Evolutionary conservation across 2,113 vertebrate species (phyloP), one percentile per base, ranked within the genome.

Genomic region (Triplophysa siluroides): DNA sequence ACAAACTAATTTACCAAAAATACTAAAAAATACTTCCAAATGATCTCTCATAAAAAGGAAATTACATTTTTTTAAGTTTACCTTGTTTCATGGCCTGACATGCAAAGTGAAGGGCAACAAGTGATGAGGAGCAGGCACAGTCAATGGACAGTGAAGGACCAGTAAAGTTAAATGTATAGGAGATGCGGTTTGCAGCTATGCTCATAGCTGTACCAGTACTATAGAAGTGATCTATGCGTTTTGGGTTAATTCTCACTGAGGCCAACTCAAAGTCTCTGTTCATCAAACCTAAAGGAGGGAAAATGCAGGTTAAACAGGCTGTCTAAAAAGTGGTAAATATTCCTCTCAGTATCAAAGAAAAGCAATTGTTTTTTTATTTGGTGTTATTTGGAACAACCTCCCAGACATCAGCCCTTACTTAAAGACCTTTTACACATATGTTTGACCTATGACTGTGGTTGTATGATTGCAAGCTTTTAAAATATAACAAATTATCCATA

Each of bases 161-260:
- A 43, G 94, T 96, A 85, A 97, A 91, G 86, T 96, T 93, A 85
- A 96, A 97, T 14, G 88, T 83, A 80, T 93, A 96, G 10, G 95
- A 96, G 68, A 96, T 88, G 76, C 95, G 90, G 86, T 97, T 96
- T 21, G 95, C 94, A 66, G 93, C 93, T 63, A 95, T 94, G 58
- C 94, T 95, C 90, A 92, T 91, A 64, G 94, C 88, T 21, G 89
- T 67, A 0, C 96, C 94, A 0, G 94, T 93, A 4, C 91, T 91
- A 2, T 86, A 90, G 63, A 93, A 94, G 83, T 96, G 94, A 85
- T 90, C 94, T 69, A 92, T 92, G 74, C 88, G 80, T 45, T 21
- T 88, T 18, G 88, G 82, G 63, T 79, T 82, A 78, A 78, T 82
- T 1, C 64, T 54, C 1, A 88, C 78, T 54, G n/a, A 29, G 26